Evolutionary conservation across 2,888 invertebrate species (phyloP), one percentile per base, ranked within the genome.

Genomic region (Tinea semifulvella): DNA sequence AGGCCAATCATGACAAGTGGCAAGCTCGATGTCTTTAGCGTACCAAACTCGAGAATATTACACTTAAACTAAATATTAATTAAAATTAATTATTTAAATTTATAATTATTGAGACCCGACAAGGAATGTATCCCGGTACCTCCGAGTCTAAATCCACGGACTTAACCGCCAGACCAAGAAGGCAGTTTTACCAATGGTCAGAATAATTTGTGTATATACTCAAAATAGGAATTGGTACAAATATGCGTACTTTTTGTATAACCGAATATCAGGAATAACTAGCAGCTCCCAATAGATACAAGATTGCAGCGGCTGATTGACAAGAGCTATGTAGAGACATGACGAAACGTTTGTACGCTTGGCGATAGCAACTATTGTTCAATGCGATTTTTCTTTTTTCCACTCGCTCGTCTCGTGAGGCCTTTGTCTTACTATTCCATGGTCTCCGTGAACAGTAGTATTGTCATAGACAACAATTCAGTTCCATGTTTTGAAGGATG

Each of bases 281-380:
- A 31, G 19, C 28, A 19, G 43, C 43, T 43, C 43, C 31, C 10
- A 25, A 28, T 25, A 39, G n/a, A 39, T 45, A 22, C 39, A 6
- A 39, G 26, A 38, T 20, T 16, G 38, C 19, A 27, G 39, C n/a
- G 25, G 26, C 38, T 45, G 45, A 45, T 45, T 45, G 45, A 45
- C 45, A 45, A 26, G 25, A 43, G 43, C 31, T 31, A 43, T 31
- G 43, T 43, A 18, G n/a, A 38, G 36, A 38, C 38, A 45, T 45
- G 45, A 45, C 45, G 45, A 45, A 45, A 39, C 38, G 38, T 38
- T 26, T 22, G 45, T 38, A 27, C 27, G 27, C n/a, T 18, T 13
- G 28, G 18, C 31, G 28, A 19, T 31, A 31, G 20, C 31, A 27
- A 31, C 43, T 31, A 38, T 44, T 44, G 38, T 44, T 44, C 35